Evolutionary conservation across 2,113 vertebrate species (phyloP).

Genomic region (Chloropsis cyanopogon): DNA sequence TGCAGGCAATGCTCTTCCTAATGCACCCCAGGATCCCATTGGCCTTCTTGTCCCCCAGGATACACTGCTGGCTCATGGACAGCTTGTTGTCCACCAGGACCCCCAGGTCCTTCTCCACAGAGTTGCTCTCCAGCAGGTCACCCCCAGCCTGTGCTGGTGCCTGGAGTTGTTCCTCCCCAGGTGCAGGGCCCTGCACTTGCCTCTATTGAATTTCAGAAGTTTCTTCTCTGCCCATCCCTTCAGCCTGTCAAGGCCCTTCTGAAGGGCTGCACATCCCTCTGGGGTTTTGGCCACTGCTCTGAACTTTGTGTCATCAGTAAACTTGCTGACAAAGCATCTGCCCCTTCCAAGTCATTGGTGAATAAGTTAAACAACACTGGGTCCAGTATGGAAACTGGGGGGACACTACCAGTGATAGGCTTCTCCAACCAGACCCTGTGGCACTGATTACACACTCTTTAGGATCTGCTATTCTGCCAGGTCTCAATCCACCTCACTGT

Average conservation of each 20-base stretch:
- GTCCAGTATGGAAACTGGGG: background rate
- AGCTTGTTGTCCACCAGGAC: background rate
- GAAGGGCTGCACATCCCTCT: background rate
- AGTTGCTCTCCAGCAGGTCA: background rate
- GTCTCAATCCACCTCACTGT: background rate
- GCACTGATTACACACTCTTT: background rate
- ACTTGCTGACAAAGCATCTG: background rate
- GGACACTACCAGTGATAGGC: background rate
- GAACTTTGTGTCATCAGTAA: background rate
- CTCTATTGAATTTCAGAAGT: background rate
- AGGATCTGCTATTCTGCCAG: background rate
- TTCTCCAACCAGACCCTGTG: background rate
- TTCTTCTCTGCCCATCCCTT: background rate
- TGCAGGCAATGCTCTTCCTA: background rate
- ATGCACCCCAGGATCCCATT: background rate
- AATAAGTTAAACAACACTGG: background rate
- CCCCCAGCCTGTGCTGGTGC: background rate
- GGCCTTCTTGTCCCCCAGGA: background rate
- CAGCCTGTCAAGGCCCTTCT: background rate
- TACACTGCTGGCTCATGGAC: background rate
- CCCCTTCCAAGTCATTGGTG: background rate
- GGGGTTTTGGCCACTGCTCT: background rate
- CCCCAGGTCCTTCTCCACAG: background rate
- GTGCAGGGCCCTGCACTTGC: accelerated
- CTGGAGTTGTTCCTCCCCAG: background rate